A percentile compares a stretch with the other conserved stretches of the same genome.
Conservation (phyloP, 2,888 invertebrate genomes). For the Trichopoda pennipes region DNA sequence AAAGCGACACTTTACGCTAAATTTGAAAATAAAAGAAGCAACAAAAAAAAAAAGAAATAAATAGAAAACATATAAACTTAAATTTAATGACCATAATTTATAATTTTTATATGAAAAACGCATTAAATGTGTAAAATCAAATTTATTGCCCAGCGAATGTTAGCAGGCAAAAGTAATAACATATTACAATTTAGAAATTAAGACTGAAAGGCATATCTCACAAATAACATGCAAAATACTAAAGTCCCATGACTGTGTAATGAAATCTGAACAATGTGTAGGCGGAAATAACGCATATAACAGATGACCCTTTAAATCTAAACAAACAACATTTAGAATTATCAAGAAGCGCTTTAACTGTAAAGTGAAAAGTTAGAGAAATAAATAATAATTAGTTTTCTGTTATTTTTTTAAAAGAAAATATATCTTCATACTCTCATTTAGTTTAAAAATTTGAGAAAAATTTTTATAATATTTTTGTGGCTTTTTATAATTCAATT, state of each 20-base stretch:
- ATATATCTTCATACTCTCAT: too few species aligned
- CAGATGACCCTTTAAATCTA: too few species aligned
- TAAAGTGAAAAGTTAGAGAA: too few species aligned
- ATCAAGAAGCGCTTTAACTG: too few species aligned
- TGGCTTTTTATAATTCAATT: too few species aligned
- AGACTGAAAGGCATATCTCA: not conserved
- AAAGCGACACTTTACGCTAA: not conserved
- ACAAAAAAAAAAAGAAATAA: slow-evolving; percentile 15
- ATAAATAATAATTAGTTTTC: too few species aligned
- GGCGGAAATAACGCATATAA: too few species aligned
- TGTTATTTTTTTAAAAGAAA: too few species aligned
- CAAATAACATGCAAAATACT: not conserved
- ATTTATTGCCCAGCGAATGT: slow-evolving; percentile 44
- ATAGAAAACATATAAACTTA: slow-evolving; percentile 33
- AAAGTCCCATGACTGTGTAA: not conserved
- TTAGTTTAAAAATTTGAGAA: too few species aligned
- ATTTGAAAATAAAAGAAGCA: not conserved
- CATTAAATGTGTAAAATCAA: slow-evolving; percentile 36
- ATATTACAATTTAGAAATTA: not conserved
- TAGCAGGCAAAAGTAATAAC: slow-evolving; percentile 36
- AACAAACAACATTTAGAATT: too few species aligned
- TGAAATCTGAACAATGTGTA: too few species aligned
- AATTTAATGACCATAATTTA: slow-evolving; percentile 5
- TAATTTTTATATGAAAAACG: slow-evolving; percentile 52
- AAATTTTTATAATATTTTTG: too few species aligned